Evolutionary conservation across 2,888 invertebrate genomes (phyloP).

Genomic region (Philonicus albiceps): DNA sequence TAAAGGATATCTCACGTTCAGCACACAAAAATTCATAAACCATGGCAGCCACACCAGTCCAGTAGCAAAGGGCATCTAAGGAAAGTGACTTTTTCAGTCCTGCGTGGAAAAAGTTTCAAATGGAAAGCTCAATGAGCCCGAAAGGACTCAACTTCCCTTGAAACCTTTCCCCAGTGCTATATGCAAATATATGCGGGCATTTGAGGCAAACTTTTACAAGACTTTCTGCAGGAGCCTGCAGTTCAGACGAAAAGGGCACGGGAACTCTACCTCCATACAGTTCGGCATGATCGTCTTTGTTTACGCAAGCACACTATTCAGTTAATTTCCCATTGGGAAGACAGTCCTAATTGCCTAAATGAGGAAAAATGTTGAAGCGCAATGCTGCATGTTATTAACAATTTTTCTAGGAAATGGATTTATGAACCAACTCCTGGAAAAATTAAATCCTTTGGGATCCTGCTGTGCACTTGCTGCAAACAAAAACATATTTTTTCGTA

Average conservation of each 20-base stretch:
- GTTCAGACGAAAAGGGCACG: background rate
- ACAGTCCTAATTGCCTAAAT: background rate
- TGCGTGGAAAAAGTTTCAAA: background rate
- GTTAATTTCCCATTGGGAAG: background rate
- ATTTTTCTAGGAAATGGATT: background rate
- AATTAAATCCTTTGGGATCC: background rate
- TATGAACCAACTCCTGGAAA: background rate
- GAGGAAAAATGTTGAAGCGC: background rate
- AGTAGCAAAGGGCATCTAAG: background rate
- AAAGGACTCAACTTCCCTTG: background rate
- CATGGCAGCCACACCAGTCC: background rate
- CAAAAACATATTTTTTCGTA: background rate
- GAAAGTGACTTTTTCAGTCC: background rate
- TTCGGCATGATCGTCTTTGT: background rate
- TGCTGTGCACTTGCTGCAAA: background rate
- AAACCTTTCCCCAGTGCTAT: background rate
- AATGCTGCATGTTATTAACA: background rate
- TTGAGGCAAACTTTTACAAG: background rate
- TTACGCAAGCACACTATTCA: background rate
- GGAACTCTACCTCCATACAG: background rate
- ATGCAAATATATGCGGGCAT: background rate
- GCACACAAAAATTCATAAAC: slow-evolving; percentile 40
- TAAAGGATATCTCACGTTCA: slow-evolving; percentile 36
- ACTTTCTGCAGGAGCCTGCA: background rate
- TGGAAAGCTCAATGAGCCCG: background rate